phyloP scores from a whole-genome alignment of 1,140 invertebrate species.

The Drosophila malerkotliana region DNA sequence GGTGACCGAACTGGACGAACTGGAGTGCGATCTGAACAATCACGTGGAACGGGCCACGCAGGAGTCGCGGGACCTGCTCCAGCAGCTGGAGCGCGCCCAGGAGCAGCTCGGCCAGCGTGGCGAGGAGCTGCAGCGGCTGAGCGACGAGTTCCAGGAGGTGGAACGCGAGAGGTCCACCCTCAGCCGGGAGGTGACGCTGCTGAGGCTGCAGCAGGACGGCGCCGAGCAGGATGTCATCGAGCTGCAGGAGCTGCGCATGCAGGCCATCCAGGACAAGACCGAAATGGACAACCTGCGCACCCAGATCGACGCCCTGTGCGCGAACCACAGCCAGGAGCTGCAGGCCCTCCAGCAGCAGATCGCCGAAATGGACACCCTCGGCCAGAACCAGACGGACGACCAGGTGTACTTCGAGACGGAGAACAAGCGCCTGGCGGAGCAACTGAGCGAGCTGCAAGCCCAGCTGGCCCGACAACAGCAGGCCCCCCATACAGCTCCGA shows the following conservation, averaged over 20 bases:
- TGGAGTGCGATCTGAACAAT: slow-evolving; percentile 86
- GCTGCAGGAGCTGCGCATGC: slow-evolving; percentile 80
- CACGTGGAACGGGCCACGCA: slow-evolving; percentile 86
- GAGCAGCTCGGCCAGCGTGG: slow-evolving; percentile 84
- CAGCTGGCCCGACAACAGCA: slow-evolving; percentile 54
- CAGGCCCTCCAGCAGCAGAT: slow-evolving; percentile 72
- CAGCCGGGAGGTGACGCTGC: slow-evolving; percentile 66
- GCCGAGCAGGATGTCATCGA: slow-evolving; percentile 77
- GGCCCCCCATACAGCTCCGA: background rate
- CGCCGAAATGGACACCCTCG: slow-evolving; percentile 73
- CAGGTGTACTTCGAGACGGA: slow-evolving; percentile 82
- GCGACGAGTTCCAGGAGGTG: slow-evolving; percentile 76
- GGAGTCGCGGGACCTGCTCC: slow-evolving; percentile 84
- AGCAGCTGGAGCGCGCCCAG: slow-evolving; percentile 85
- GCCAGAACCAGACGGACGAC: slow-evolving; percentile 82
- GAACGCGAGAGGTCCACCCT: slow-evolving; percentile 63
- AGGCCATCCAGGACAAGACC: slow-evolving; percentile 77
- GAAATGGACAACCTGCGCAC: slow-evolving; percentile 79
- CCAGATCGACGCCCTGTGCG: slow-evolving; percentile 69
- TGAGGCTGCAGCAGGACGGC: slow-evolving; percentile 80
- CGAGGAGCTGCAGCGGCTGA: slow-evolving; percentile 84
- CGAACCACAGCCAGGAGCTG: slow-evolving; percentile 75
- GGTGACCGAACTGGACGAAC: slow-evolving; percentile 86
- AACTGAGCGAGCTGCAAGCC: slow-evolving; percentile 70
- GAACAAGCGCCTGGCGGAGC: slow-evolving; percentile 74